Base-by-base conservation (phyloP, 1,140 invertebrate genomes). In the Potamilus streckersoni region DNA sequence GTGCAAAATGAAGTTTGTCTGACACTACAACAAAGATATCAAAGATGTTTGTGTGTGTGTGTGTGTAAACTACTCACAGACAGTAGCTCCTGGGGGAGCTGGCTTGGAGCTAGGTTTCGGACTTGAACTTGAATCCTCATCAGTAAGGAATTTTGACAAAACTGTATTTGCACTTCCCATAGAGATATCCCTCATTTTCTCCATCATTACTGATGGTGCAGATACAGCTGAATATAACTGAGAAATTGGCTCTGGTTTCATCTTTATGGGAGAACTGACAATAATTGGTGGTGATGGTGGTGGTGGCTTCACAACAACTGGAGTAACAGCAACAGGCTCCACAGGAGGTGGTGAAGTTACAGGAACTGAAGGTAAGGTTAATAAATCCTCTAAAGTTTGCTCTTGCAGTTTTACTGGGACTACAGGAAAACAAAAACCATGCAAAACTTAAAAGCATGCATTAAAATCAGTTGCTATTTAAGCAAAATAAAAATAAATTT, bases 261-360 rank as follows among this genome's bases (percentile, higher is more conserved):
- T 62, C 57, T 77, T 77, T 58, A 77, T 61, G 31, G 75, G 75
- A 27, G 75, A 77, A 56, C 75, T 77, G 12, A 77, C 75, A 38
- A 77, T 77, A 71, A 77, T 77, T 15, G 75, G 75, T 19, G 75
- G 75, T 16, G 57, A 62, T 57, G 4, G 70, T 64, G 57, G 68
- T 27, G 27, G 27, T 16, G 70, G 23, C 58, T 72, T 72, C 27
- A n/a, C 31, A 56, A 27, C 62, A 1, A 56, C 20, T 57, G 68
- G 31, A 27, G 55, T 15, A 13, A 63, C 60, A 57, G 38, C 61
- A 5, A 31, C 13, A 15, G 66, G 14, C 16, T 57, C 55, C 20
- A 60, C 57, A 20, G 62, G 69, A 12, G 74, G 69, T 76, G 74
- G 20, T 65, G 59, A 63, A 71, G 61, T 76, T 76, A 76, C 71